Conservation (phyloP, 2,113 vertebrate genomes). For the Oceanites oceanicus region DNA sequence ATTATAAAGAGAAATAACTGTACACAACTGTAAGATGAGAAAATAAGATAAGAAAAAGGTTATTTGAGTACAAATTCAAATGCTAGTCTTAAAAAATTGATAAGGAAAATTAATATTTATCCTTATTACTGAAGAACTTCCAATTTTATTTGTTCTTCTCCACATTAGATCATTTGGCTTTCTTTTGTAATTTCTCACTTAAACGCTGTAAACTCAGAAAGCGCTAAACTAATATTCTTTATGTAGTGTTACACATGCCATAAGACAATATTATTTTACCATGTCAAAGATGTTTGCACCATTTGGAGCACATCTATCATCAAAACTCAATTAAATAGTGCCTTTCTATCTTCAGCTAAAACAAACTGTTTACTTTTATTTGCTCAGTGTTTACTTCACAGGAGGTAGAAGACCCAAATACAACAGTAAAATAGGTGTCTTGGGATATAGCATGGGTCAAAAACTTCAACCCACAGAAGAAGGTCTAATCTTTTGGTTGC, state of each 20-base stretch:
- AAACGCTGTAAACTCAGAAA: conserved; percentile 64
- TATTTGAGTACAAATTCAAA: conserved; percentile 15
- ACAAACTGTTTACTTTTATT: conserved; percentile 86
- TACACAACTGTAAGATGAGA: not conserved
- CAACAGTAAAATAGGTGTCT: conserved; percentile 77
- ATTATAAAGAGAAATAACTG: not conserved
- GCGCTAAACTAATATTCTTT: conserved; percentile 67
- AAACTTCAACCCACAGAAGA: conserved; percentile 82
- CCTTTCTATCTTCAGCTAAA: conserved; percentile 81
- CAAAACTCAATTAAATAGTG: conserved; percentile 83
- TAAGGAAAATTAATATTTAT: not conserved
- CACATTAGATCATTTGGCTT: conserved; percentile 59
- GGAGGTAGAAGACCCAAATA: conserved; percentile 80
- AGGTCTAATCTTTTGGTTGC: conserved; percentile 71
- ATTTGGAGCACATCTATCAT: conserved; percentile 84
- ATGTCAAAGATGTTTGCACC: conserved; percentile 75
- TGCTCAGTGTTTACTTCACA: conserved; percentile 83
- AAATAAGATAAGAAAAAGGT: not conserved
- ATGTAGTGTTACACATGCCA: conserved; percentile 65
- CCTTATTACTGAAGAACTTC: conserved; percentile 2
- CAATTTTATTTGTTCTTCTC: conserved; percentile 55
- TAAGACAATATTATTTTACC: conserved; percentile 76
- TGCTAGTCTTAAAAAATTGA: not conserved
- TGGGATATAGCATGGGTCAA: conserved; percentile 80
- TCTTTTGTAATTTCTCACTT: conserved; percentile 65